A percentile compares a stretch with the other conserved stretches of the same genome.
phyloP scores from a whole-genome alignment of 2,797 vertebrate species.

The Tachyglossus aculeatus region DNA sequence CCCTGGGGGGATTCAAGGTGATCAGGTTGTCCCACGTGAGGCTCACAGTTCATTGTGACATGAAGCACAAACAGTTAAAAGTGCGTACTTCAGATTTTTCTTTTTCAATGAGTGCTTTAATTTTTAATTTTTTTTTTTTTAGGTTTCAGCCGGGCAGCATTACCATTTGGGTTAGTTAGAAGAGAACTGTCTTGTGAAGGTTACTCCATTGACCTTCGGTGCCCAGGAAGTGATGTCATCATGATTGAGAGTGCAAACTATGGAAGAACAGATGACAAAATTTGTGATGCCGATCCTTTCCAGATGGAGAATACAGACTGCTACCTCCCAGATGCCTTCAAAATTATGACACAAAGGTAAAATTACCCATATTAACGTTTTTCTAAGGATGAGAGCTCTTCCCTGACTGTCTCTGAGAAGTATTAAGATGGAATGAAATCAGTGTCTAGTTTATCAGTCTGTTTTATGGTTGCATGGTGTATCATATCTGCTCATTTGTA shows the following conservation, averaged over 20 bases:
- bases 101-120: neutral
- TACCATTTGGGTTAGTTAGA: slow-evolving; percentile 95
- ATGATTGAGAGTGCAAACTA: slow-evolving; percentile 99
- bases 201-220: slow-evolving; percentile 97
- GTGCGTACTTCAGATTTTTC: slow-evolving; percentile 10
- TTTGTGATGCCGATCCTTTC: slow-evolving; percentile 98
- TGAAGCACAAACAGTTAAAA: slow-evolving; percentile 5
- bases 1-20: too few species aligned
- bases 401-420: too few species aligned
- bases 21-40: too few species aligned
- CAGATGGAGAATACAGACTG: slow-evolving; percentile 99
- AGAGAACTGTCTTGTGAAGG: slow-evolving; percentile 98
- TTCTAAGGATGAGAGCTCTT: too few species aligned
- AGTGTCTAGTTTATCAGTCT: too few species aligned
- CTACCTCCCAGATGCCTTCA: slow-evolving; percentile 98
- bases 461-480: too few species aligned
- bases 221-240: slow-evolving; percentile 98
- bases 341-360: slow-evolving; percentile 99
- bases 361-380: neutral
- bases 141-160: slow-evolving; percentile 95
- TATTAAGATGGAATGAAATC: too few species aligned
- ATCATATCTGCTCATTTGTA: neutral
- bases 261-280: slow-evolving; percentile 98
- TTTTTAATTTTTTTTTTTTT: slow-evolving; percentile 16
- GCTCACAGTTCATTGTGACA: neutral